Conservation (phyloP, 2,888 invertebrate genomes). For the Eristalinus sepulchralis region DNA sequence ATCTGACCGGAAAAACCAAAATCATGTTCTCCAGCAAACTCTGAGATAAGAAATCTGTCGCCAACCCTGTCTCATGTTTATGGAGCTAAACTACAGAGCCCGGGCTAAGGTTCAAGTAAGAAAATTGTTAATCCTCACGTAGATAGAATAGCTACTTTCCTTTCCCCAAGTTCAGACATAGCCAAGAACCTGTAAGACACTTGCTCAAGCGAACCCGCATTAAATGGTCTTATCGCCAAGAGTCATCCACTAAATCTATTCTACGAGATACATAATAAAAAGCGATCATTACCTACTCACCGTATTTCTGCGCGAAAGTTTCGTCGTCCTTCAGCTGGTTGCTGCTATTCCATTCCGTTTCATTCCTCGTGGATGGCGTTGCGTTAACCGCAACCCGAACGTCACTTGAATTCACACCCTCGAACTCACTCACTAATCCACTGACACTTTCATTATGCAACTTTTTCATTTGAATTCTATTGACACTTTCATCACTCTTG, state of each 20-base stretch:
- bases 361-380: constrained; percentile 4
- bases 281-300: constrained; percentile 78
- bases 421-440: constrained; percentile 6
- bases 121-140: no score
- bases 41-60: no score
- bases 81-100: no score
- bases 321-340: constrained; percentile 59
- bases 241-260: neutral
- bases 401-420: constrained; percentile 25
- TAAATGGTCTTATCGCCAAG: no score
- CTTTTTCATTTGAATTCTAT: neutral
- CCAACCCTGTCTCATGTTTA: no score
- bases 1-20: no score
- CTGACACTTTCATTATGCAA: neutral
- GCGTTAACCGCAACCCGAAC: constrained; percentile 8
- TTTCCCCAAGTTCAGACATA: no score
- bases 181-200: no score
- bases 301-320: constrained; percentile 77
- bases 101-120: no score
- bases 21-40: no score
- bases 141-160: no score
- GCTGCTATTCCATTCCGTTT: constrained; percentile 18
- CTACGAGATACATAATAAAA: constrained; percentile 17
- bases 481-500: constrained; percentile 32
- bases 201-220: no score